Evolutionary conservation across 1,140 invertebrate genomes (phyloP), one percentile per base, ranked within the genome.

Genomic region (Heliothis virescens): DNA sequence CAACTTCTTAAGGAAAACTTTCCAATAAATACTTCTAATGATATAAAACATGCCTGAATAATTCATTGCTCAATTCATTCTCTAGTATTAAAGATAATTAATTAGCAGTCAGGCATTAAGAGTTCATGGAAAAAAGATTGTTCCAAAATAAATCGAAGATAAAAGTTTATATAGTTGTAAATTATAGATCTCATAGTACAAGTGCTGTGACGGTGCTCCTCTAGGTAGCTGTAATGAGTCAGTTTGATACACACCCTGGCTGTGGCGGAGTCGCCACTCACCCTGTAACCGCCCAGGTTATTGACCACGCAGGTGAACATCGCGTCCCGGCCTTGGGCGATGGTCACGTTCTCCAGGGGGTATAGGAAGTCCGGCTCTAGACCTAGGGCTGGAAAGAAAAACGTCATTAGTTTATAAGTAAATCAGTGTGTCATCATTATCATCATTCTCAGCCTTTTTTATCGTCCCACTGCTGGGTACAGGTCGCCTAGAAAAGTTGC

Each of bases 281-380:
- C 98, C 97, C 97, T 97, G 96, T 98, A 97, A 96, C 97, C 97
- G 91, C 97, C 98, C 90, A 98, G 96, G 96, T 98, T 98, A 95
- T 97, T 98, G 86, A 98, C 98, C 89, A 98, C 97, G 90, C 98
- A 98, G 79, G 98, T 98, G 95, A 98, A 98, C 86, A 97, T 97
- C 81, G 98, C 98, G 94, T 98, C 98, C 85, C 98, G 95, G 69
- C 98, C 98, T 92, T 98, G 97, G 69, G 97, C 96, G 83, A 98
- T 97, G 82, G 98, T 98, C 92, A 98, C 96, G 95, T 98, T 98
- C 95, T 98, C 96, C 95, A 98, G 94, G 52, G 98, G 97, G 88
- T 96, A 97, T 83, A 97, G 96, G 95, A 98, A 98, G 93, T 98
- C 97, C 89, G 98, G 98, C 94, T 97, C 97, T 94, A 97, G 96